These are phyloP conservation scores for Loripinus fragilis DNA, from an alignment of 2,888 invertebrate genomes.

Conservation along the genomic window DNA sequence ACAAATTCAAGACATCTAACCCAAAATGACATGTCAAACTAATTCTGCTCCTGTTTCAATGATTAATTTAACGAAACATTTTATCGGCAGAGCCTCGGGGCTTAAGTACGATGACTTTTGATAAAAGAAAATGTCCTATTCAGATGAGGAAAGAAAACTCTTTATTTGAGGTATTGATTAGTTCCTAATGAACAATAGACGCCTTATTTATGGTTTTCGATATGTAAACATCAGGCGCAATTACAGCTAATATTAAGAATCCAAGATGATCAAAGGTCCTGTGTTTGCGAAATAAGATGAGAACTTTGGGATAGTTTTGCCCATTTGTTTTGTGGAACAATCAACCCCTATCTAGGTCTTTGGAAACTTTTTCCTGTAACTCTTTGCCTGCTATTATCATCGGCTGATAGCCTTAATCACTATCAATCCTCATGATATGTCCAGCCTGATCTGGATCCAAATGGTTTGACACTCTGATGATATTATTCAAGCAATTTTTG, in stretches of 20 bases:
- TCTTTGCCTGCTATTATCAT: too few relatives aligned
- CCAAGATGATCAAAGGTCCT: not conserved
- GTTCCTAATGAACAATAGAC: constrained; percentile 18
- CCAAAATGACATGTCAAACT: constrained; percentile 1
- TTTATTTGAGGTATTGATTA: constrained; percentile 13
- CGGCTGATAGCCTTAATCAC: too few relatives aligned
- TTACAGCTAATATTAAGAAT: constrained; percentile 14
- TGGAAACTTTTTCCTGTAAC: too few relatives aligned
- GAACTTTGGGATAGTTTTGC: constrained; percentile 3
- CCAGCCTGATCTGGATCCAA: too few relatives aligned
- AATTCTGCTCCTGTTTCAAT: not conserved
- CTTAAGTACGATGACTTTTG: constrained; percentile 18
- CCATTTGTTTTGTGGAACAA: not conserved
- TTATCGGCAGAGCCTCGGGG: not conserved
- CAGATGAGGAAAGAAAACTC: constrained; percentile 12
- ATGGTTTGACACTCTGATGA: too few relatives aligned
- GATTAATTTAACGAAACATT: constrained; percentile 14
- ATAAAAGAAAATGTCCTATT: constrained; percentile 11
- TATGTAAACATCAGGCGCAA: constrained; percentile 17
- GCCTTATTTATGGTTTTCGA: constrained; percentile 22
- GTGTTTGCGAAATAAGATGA: constrained; percentile 3
- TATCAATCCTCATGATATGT: too few relatives aligned
- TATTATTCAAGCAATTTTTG: too few relatives aligned
- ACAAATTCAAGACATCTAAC: too few relatives aligned
- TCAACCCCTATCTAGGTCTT: too few relatives aligned